A percentile compares a stretch with the other conserved stretches of the same genome.
phyloP scores from a whole-genome alignment of 2,797 vertebrate genomes.

The Myotis planiceps region DNA sequence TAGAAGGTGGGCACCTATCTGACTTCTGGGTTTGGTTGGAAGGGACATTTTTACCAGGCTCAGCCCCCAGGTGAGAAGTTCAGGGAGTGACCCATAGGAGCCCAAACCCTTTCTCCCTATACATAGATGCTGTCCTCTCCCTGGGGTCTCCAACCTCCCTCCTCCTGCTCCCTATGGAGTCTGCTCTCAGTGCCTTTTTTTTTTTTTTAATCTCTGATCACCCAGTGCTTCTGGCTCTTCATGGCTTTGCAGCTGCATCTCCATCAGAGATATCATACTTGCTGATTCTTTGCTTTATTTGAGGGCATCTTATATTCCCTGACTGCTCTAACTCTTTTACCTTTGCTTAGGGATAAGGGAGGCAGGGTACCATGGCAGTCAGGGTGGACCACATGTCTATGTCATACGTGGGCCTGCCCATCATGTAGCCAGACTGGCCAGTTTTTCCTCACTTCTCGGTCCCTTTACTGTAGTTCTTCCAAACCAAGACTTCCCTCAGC shows the following conservation, averaged over 20 bases:
- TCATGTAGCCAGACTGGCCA: rapidly evolving
- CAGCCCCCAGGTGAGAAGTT: neutral
- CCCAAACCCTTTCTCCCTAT: neutral
- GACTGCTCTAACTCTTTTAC: neutral
- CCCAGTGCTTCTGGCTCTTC: neutral
- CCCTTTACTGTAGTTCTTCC: neutral
- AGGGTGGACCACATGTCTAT: neutral
- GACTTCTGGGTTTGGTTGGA: neutral
- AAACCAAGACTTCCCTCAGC: neutral
- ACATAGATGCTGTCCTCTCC: neutral
- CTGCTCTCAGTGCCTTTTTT: neutral
- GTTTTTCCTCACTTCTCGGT: neutral
- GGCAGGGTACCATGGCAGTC: neutral
- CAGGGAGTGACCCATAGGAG: neutral
- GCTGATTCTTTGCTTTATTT: neutral
- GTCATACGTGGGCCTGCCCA: neutral
- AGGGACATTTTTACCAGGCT: neutral
- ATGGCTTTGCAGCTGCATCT: neutral
- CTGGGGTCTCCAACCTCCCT: neutral
- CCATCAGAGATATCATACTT: neutral
- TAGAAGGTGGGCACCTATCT: neutral
- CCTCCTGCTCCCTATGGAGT: rapidly evolving
- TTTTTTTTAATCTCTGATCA: neutral
- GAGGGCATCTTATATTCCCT: neutral
- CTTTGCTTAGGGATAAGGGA: neutral